Evolutionary conservation across 1,140 invertebrate species (phyloP).

Genomic region (Monomorium pharaonis): DNA sequence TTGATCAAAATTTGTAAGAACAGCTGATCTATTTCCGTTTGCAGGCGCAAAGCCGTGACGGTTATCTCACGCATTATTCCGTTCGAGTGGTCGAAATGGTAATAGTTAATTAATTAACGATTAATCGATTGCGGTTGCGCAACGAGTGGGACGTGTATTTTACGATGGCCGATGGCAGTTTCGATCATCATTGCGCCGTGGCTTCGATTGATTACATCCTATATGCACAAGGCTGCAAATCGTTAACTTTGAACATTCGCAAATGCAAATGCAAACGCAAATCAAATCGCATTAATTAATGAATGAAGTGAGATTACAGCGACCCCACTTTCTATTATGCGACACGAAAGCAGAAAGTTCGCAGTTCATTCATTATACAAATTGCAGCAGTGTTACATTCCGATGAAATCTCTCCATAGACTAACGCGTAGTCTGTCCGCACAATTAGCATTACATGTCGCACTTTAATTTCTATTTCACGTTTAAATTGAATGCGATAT

Average conservation of each 20-base stretch:
- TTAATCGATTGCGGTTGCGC: constrained; percentile 49
- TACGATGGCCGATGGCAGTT: constrained; percentile 19
- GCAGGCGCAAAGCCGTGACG: constrained; percentile 18
- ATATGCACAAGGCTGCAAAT: constrained; percentile 26
- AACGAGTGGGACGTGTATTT: not conserved
- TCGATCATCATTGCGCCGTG: constrained; percentile 23
- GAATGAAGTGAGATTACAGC: constrained; percentile 12
- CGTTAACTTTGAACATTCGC: constrained; percentile 42
- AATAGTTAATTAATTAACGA: constrained; percentile 54
- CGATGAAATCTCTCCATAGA: constrained; percentile 7
- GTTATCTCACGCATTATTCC: constrained; percentile 41
- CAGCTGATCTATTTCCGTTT: constrained; percentile 18
- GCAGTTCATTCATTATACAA: constrained; percentile 43
- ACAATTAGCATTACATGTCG: constrained; percentile 43
- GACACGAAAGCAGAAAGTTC: constrained; percentile 7
- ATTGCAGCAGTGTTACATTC: constrained; percentile 16
- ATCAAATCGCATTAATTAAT: constrained; percentile 53
- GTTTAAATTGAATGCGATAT: constrained; percentile 28
- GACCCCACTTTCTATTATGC: constrained; percentile 14
- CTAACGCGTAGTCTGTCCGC: not conserved
- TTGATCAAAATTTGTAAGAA: not conserved
- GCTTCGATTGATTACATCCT: constrained; percentile 34
- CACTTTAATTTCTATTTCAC: constrained; percentile 21
- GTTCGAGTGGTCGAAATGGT: constrained; percentile 3
- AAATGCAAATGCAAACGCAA: constrained; percentile 19